Evolutionary conservation across 2,797 vertebrate species (phyloP).

Genomic region (Chelon auratus): DNA sequence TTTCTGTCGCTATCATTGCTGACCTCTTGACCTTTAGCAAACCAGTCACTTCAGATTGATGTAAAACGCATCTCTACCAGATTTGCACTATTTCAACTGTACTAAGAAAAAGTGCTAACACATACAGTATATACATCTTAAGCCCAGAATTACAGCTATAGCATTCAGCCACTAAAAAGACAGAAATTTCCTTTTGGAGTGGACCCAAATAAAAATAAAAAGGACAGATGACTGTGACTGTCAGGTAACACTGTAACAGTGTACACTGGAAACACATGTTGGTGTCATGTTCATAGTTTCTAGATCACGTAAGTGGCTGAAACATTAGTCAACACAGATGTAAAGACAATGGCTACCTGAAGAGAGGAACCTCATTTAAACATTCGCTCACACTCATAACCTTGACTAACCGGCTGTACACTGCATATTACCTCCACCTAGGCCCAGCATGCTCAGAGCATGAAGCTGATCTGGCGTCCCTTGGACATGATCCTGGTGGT

Average conservation of each 20-base stretch:
- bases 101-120: too few species aligned
- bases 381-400: neutral
- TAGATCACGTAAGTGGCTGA: neutral
- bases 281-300: neutral
- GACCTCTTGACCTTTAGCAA: too few species aligned
- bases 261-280: neutral
- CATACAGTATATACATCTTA: too few species aligned
- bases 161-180: neutral
- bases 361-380: neutral
- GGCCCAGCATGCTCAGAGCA: conserved; percentile 86
- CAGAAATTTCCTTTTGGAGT: neutral
- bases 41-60: too few species aligned
- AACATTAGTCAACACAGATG: neutral
- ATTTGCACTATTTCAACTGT: too few species aligned
- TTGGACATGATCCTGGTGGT: conserved; percentile 84
- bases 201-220: neutral
- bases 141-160: too few species aligned
- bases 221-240: neutral
- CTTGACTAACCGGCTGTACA: neutral
- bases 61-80: too few species aligned
- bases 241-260: too few species aligned
- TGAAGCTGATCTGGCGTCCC: conserved; percentile 86
- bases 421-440: conserved; percentile 57
- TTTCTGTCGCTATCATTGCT: too few species aligned
- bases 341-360: neutral